phyloP scores from a whole-genome alignment of 2,888 invertebrate genomes.

The Entomobrya proxima region DNA sequence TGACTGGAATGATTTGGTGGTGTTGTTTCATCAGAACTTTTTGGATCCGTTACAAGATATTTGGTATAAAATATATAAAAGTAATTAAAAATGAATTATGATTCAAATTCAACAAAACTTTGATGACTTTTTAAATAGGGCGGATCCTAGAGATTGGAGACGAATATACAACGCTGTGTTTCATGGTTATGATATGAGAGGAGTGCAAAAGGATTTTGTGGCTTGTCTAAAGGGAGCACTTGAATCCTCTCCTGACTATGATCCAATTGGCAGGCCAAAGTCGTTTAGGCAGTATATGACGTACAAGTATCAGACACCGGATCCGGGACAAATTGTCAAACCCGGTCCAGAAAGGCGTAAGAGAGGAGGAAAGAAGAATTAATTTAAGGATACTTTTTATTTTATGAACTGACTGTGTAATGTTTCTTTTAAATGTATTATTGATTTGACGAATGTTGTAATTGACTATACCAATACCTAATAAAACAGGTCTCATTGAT shows the following conservation, averaged over 20 bases:
- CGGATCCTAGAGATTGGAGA: slow-evolving; percentile 33
- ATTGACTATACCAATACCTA: too few relatives aligned
- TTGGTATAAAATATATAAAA: slow-evolving; percentile 1
- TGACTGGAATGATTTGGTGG: slow-evolving; percentile 51
- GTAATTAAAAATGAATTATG: not conserved
- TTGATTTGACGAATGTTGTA: too few relatives aligned
- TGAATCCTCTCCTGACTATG: slow-evolving; percentile 1
- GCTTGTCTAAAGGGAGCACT: slow-evolving; percentile 13
- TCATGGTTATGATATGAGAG: slow-evolving; percentile 51
- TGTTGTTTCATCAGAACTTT: slow-evolving; percentile 32
- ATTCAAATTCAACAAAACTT: too few relatives aligned
- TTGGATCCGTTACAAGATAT: slow-evolving; percentile 29
- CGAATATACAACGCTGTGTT: slow-evolving; percentile 42
- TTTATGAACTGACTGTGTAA: too few relatives aligned
- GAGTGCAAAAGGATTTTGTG: slow-evolving; percentile 33
- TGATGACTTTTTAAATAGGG: slow-evolving; percentile 13
- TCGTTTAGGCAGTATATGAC: slow-evolving; percentile 13
- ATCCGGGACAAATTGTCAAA: not conserved
- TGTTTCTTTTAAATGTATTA: too few relatives aligned
- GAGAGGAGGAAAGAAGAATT: not conserved
- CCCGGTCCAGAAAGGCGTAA: not conserved
- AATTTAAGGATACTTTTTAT: too few relatives aligned
- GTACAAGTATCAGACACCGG: not conserved
- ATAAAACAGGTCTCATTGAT: too few relatives aligned
- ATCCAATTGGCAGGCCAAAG: slow-evolving; percentile 43